Evolutionary conservation across 2,113 vertebrate species (phyloP).

Genomic region (Empidonax alnorum): DNA sequence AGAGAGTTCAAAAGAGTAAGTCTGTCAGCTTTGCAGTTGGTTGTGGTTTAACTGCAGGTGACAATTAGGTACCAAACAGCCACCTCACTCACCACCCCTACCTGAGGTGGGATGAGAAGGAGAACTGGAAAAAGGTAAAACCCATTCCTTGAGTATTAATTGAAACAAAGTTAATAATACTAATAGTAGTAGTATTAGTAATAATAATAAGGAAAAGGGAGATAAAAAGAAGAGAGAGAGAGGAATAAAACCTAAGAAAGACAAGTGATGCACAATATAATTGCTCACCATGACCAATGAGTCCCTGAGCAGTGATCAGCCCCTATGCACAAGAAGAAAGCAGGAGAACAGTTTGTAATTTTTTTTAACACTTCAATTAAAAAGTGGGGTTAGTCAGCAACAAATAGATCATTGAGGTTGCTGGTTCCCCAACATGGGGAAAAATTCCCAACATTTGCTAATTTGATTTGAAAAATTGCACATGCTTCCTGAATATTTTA

Average conservation of each 20-base stretch:
- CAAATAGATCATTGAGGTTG: not conserved
- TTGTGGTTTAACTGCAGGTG: not conserved
- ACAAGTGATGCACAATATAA: not conserved
- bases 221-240: not conserved
- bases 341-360: not conserved
- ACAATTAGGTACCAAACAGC: not conserved
- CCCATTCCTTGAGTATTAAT: not conserved
- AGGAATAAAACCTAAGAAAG: not conserved
- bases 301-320: not conserved
- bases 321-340: not conserved
- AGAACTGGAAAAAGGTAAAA: not conserved
- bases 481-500: not conserved
- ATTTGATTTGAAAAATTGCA: not conserved
- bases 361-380: not conserved
- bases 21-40: not conserved
- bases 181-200: not conserved
- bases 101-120: not conserved
- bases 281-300: not conserved
- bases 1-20: not conserved
- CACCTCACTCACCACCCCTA: not conserved
- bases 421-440: not conserved
- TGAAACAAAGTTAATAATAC: not conserved
- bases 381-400: not conserved
- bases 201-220: not conserved
- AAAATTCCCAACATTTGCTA: not conserved